phyloP scores from a whole-genome alignment of 2,888 invertebrate genomes.

The Tethea ocularis region DNA sequence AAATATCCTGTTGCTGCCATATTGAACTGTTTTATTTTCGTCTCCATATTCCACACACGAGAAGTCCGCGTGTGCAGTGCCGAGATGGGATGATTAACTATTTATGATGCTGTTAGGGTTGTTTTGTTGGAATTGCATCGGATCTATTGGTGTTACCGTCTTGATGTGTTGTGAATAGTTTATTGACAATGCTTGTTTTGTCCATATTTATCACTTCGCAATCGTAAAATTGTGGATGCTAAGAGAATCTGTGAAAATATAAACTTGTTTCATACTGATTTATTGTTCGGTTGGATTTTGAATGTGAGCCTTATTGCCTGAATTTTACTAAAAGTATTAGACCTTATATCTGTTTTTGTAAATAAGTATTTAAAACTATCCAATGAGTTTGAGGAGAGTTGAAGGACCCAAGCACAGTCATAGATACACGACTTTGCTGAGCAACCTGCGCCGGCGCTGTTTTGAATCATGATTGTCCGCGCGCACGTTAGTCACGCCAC shows the following conservation, averaged over 20 bases:
- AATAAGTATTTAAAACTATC: background rate
- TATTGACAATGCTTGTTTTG: slow-evolving; percentile 9
- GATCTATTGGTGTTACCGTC: slow-evolving; percentile 13
- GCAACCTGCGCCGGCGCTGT: slow-evolving; percentile 38
- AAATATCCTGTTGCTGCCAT: slow-evolving; percentile 55
- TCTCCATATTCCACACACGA: slow-evolving; percentile 54
- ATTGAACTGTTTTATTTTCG: slow-evolving; percentile 61
- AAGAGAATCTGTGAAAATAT: background rate
- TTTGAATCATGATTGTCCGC: slow-evolving; percentile 63
- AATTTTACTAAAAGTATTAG: background rate
- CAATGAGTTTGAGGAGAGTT: slow-evolving; percentile 31
- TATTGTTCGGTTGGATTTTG: too few species aligned
- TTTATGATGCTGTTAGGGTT: slow-evolving; percentile 16
- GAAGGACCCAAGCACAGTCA: slow-evolving; percentile 37
- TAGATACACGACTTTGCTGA: slow-evolving; percentile 17
- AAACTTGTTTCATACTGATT: background rate
- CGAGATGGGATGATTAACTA: slow-evolving; percentile 27
- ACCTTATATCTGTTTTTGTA: background rate
- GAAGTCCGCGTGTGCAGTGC: slow-evolving; percentile 27
- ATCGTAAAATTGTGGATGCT: background rate
- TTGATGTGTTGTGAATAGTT: slow-evolving; percentile 26
- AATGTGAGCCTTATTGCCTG: background rate
- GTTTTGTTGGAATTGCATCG: slow-evolving; percentile 19
- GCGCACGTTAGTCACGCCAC: slow-evolving; percentile 65
- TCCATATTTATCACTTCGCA: background rate